Evolutionary conservation across 2,113 vertebrate species (phyloP), one percentile per base, ranked within the genome.

Genomic region (Choloepus hoffmanni): DNA sequence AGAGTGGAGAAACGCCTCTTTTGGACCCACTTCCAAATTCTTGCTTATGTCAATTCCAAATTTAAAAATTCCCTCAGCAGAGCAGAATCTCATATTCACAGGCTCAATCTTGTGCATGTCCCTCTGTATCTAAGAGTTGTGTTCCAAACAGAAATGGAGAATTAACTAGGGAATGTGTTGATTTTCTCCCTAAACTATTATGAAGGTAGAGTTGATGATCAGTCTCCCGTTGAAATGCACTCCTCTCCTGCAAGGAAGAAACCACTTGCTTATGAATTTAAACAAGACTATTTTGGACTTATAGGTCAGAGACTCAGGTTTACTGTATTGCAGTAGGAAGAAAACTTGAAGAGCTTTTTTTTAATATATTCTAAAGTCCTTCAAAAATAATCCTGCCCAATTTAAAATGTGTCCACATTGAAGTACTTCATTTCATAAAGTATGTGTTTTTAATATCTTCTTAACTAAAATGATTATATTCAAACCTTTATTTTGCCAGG

Each of bases 321-420:
- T 94, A 50, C 10, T 90, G 16, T 55, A 81, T 50, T 92, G 13
- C 24, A 70, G 30, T 74, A 88, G 19, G 85, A 82, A 95, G 40
- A 16, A 86, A 92, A 82, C 40, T 33, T 58, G 45, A 88, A 93
- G 33, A 9, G 87, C 33, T 74, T 87, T 96, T 84, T 53, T n/a
- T 79, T 83, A 74, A 45, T 45, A 67, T 45, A 76, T 76, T 65
- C n/a, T 63, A 86, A 94, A 93, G 43, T 79, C 70, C 74, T 95
- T 94, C 50, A 67, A 78, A 96, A 92, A 67, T 73, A 92, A 95
- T 73, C 11, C 30, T 95, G 16, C 18, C 84, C 65, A 92, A 70
- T 76, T 96, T 30, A 86, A 90, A 92, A 92, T 45, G 19, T 65
- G 36, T 60, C 40, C 62, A 70, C 76, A 89, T 55, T 48, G 55